These are phyloP conservation scores for Scopus umbretta DNA, from an alignment of 2,113 vertebrate genomes.

Conservation along the genomic window DNA sequence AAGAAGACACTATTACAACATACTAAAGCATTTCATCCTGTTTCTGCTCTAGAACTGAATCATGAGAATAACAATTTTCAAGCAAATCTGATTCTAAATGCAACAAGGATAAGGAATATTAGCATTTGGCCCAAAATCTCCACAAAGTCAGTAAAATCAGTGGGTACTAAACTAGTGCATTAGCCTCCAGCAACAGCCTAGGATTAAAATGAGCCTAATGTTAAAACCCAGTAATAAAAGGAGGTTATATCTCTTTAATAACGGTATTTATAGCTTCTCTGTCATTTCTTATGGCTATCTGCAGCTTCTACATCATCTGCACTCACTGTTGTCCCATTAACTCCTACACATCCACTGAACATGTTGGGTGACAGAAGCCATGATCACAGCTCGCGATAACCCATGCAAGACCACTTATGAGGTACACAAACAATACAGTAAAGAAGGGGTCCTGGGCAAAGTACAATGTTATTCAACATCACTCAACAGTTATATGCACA, in stretches of 20 bases:
- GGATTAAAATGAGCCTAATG: not conserved
- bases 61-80: not conserved
- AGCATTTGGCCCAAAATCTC: not conserved
- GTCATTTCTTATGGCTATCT: not conserved
- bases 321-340: not conserved
- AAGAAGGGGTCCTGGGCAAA: not conserved
- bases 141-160: not conserved
- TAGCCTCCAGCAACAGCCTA: not conserved
- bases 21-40: not conserved
- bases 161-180: not conserved
- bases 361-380: not conserved
- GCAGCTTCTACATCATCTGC: not conserved
- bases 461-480: not conserved
- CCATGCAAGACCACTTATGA: not conserved
- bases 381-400: not conserved
- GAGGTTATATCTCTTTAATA: not conserved
- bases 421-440: not conserved
- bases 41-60: not conserved
- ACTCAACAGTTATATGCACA: not conserved
- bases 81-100: not conserved
- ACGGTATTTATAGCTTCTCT: not conserved
- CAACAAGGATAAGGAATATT: not conserved
- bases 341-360: not conserved
- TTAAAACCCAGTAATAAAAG: not conserved
- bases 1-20: not conserved